Conservation (phyloP, 1,140 invertebrate genomes). For the Macrosteles quadrilineatus region DNA sequence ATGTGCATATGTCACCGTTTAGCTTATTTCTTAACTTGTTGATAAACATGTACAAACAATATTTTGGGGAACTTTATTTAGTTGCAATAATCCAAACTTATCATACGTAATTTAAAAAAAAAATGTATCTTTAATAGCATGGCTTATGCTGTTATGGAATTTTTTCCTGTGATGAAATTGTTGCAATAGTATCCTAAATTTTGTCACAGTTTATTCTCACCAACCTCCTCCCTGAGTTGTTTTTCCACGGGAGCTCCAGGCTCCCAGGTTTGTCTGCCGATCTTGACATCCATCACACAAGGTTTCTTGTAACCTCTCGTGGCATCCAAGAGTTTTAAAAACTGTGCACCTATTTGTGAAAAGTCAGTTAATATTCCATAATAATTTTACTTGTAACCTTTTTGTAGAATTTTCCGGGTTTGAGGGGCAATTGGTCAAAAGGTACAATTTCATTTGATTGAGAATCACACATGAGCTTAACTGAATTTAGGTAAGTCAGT, state of each 20-base stretch:
- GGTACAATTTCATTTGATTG: too few relatives aligned
- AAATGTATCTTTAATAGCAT: neutral
- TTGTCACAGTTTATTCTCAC: neutral
- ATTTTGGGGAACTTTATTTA: neutral
- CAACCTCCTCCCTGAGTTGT: conserved; percentile 66
- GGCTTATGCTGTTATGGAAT: neutral
- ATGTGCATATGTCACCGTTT: too few relatives aligned
- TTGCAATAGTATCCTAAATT: conserved; percentile 25
- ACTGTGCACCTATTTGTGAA: conserved; percentile 63
- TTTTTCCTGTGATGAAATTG: neutral
- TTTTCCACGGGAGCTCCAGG: conserved; percentile 78
- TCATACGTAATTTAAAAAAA: neutral
- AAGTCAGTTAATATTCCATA: too few relatives aligned
- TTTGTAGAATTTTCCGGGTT: too few relatives aligned
- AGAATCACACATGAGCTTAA: too few relatives aligned
- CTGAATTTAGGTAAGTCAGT: too few relatives aligned
- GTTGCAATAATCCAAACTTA: neutral
- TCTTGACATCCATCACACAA: conserved; percentile 93
- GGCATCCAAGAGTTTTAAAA: conserved; percentile 80
- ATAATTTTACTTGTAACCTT: too few relatives aligned
- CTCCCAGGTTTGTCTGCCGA: conserved; percentile 88
- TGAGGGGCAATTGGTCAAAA: too few relatives aligned
- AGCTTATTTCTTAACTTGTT: neutral
- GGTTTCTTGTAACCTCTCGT: conserved; percentile 76
- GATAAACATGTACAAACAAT: neutral